phyloP scores from a whole-genome alignment of 2,797 vertebrate genomes.

The Sarcoramphus papa region DNA sequence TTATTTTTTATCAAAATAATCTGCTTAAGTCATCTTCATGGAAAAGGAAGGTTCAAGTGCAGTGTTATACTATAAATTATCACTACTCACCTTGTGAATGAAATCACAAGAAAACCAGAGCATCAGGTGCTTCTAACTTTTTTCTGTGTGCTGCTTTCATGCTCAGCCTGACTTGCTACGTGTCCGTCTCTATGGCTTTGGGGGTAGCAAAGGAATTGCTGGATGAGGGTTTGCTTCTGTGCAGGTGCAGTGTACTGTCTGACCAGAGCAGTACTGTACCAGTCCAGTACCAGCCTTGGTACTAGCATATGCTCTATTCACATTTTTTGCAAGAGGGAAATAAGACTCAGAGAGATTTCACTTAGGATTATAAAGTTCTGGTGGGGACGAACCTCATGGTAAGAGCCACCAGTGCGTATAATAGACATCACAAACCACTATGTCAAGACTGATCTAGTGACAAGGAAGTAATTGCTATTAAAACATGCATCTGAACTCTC shows the following conservation, averaged over 20 bases:
- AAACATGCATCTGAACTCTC: neutral
- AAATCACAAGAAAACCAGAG: neutral
- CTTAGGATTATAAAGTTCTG: neutral
- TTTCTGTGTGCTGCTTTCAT: neutral
- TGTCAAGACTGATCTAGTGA: neutral
- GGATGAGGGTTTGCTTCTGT: neutral
- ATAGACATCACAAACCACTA: neutral
- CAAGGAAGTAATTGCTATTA: neutral
- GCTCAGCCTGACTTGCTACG: neutral
- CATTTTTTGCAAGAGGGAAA: neutral
- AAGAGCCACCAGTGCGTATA: neutral
- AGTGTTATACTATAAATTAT: neutral
- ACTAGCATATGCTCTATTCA: neutral
- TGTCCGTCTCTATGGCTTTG: neutral
- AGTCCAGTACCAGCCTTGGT: neutral
- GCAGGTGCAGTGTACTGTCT: neutral
- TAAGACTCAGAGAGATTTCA: neutral
- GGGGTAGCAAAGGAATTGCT: neutral
- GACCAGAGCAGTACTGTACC: neutral
- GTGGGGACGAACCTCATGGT: neutral
- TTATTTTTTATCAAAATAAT: neutral
- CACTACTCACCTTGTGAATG: neutral
- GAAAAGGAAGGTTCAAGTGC: neutral
- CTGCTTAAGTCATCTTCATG: neutral
- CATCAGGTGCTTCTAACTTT: neutral